Evolutionary conservation across 2,888 invertebrate genomes (phyloP).

Genomic region (Bedellia somnulentella): DNA sequence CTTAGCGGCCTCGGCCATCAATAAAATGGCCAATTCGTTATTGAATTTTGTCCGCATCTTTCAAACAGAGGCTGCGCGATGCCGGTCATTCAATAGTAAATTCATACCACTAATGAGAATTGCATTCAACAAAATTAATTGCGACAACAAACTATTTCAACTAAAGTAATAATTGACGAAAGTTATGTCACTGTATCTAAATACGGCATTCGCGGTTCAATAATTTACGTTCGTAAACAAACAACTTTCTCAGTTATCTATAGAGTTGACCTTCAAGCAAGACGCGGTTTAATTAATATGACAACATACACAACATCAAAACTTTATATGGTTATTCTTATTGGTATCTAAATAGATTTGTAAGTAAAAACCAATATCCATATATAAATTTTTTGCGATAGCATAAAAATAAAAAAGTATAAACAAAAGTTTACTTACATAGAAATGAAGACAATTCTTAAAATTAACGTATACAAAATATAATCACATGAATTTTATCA

Average conservation of each 20-base stretch:
- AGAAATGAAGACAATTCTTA: too few species aligned
- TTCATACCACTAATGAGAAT: neutral
- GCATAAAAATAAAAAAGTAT: too few species aligned
- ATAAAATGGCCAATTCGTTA: conserved; percentile 63
- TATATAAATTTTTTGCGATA: too few species aligned
- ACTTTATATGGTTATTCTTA: too few species aligned
- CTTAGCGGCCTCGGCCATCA: conserved; percentile 58
- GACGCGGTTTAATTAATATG: too few species aligned
- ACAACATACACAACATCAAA: too few species aligned
- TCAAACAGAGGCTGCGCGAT: conserved; percentile 47
- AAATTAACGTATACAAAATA: conserved; percentile 9
- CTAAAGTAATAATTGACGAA: conserved; percentile 14
- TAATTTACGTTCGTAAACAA: conserved; percentile 22
- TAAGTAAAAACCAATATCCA: too few species aligned
- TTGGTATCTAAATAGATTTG: neutral
- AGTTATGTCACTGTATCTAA: conserved; percentile 45
- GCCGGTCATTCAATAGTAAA: conserved; percentile 34
- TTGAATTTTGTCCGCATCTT: conserved; percentile 56
- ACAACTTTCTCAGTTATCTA: conserved; percentile 13
- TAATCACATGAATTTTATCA: conserved; percentile 60
- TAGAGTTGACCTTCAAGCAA: too few species aligned
- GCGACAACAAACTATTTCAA: neutral
- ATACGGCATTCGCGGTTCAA: conserved; percentile 7
- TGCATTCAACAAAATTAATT: neutral
- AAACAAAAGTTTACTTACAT: too few species aligned